These are phyloP conservation scores for Ceratosolen fusciceps DNA, from an alignment of 1,140 invertebrate genomes.

Conservation along the genomic window DNA sequence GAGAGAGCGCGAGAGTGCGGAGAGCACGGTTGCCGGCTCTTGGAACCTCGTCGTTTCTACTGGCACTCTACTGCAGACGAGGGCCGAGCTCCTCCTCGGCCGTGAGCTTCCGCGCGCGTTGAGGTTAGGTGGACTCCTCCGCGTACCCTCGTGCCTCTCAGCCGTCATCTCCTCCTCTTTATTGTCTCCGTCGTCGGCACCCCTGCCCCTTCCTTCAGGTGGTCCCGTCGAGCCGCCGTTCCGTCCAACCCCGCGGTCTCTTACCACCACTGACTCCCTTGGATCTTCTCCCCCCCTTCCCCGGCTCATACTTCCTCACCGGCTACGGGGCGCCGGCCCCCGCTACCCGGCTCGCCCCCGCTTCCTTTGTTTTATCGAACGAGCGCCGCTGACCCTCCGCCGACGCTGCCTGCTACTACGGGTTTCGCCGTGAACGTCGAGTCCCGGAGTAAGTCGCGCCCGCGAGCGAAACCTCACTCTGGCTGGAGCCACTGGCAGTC, in stretches of 20 bases:
- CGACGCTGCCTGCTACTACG: not conserved
- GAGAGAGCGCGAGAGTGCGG: not conserved
- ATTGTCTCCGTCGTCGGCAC: not conserved
- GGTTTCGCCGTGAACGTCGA: not conserved
- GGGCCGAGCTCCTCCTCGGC: not conserved
- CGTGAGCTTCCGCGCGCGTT: not conserved
- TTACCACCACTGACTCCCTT: not conserved
- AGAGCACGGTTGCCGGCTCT: constrained; percentile 27
- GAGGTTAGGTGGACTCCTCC: not conserved
- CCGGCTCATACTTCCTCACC: not conserved
- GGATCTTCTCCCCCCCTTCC: no score
- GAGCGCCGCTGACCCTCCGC: not conserved
- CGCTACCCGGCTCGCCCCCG: not conserved
- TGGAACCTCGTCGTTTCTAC: not conserved
- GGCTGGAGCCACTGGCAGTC: not conserved
- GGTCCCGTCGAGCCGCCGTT: no score
- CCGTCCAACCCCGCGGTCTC: no score
- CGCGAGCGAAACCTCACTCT: not conserved
- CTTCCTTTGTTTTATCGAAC: constrained; percentile 26
- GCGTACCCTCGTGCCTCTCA: not conserved
- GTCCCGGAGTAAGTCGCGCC: not conserved
- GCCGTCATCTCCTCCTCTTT: not conserved
- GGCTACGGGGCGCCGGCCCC: not conserved
- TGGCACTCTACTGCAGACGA: constrained; percentile 6
- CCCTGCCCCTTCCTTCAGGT: not conserved